A percentile compares a stretch with the other conserved stretches of the same genome.
Evolutionary conservation across 2,113 vertebrate species (phyloP).

Genomic region (Mohoua ochrocephala): DNA sequence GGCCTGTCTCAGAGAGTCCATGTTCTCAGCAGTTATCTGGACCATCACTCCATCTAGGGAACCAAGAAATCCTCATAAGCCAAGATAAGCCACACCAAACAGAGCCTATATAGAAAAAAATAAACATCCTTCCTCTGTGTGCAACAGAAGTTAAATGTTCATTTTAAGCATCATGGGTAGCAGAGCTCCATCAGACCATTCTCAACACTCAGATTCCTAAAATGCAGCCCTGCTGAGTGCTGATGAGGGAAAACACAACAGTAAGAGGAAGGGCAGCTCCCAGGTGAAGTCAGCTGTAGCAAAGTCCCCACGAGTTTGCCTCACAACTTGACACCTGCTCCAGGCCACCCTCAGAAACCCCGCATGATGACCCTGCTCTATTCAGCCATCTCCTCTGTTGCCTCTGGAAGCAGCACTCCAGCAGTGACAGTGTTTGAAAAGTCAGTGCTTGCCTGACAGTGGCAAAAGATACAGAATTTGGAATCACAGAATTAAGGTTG

Average conservation of each 20-base stretch:
- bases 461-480: neutral
- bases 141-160: neutral
- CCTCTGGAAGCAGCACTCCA: neutral
- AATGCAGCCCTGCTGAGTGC: accelerated
- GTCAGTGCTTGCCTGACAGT: neutral
- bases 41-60: conserved; percentile 94
- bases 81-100: neutral
- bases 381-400: accelerated
- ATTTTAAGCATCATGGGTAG: neutral
- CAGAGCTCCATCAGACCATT: neutral
- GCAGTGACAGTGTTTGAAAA: neutral
- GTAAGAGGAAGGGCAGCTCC: neutral
- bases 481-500: neutral
- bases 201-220: neutral
- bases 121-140: neutral
- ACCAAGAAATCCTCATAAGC: conserved; percentile 8
- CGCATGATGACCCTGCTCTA: accelerated
- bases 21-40: conserved; percentile 96
- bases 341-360: neutral
- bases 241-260: neutral
- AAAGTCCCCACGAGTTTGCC: accelerated
- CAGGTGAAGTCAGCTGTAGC: neutral
- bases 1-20: conserved; percentile 91
- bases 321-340: neutral
- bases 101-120: neutral